Evolutionary conservation across 2,888 invertebrate species (phyloP).

Genomic region (Pegoplata infirma): DNA sequence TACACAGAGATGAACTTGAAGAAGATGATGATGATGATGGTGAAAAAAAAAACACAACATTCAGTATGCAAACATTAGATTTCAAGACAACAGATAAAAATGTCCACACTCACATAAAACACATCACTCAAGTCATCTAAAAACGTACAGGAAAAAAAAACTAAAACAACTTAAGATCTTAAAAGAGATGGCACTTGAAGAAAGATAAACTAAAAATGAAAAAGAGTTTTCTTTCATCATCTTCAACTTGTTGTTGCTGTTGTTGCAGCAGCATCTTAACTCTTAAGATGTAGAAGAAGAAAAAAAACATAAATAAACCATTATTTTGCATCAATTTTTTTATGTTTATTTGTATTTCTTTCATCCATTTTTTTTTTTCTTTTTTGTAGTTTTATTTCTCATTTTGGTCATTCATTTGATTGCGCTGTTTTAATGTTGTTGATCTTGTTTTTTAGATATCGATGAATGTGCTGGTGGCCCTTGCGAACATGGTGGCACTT

Average conservation of each 20-base stretch:
- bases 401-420: constrained; percentile 20
- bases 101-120: constrained; percentile 60
- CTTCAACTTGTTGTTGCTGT: not conserved
- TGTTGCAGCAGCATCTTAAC: not conserved
- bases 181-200: constrained; percentile 54
- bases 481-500: constrained; percentile 93
- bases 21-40: constrained; percentile 39
- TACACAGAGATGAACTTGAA: not conserved
- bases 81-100: constrained; percentile 64
- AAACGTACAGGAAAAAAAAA: not conserved
- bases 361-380: not conserved
- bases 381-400: too few species aligned
- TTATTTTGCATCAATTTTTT: constrained; percentile 40
- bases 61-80: constrained; percentile 63
- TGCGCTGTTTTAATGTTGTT: constrained; percentile 24
- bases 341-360: constrained; percentile 10
- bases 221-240: not conserved
- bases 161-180: constrained; percentile 44
- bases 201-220: constrained; percentile 42
- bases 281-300: too few species aligned
- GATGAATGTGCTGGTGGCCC: constrained; percentile 95
- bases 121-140: constrained; percentile 60
- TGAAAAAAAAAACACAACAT: constrained; percentile 29
- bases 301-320: constrained; percentile 32
- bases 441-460: constrained; percentile 81